Base-by-base conservation (phyloP, 2,113 vertebrate genomes). In the Climacteris rufus region DNA sequence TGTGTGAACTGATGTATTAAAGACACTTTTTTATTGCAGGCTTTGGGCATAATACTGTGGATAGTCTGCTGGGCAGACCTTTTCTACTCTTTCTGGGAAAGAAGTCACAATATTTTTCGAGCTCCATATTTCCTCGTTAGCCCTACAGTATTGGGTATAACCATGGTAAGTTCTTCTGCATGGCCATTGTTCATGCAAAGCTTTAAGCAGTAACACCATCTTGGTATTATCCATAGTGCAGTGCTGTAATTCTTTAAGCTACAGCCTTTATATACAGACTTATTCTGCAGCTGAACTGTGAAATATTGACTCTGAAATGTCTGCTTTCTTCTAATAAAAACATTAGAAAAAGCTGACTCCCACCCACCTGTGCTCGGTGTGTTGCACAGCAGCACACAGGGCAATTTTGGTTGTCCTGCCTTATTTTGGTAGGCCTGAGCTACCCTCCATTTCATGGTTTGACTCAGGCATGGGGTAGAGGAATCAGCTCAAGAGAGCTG, bases 31-130 rank as follows among this genome's bases (percentile, higher is more conserved):
- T 56, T 81, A 18, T 97, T 97, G 4, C 96, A 99, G 99, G 98
- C 97, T 94, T 97, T 99, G 70, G 99, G 98, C 30, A 96, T 99
- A 89, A 81, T 99, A 17, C 96, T 99, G 69, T 99, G 99, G 99
- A 96, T 99, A 23, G 94, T 99, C 98, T 99, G 99, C 98, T 99
- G 99, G 99, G 98, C 99, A 98, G 99, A 99, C 97, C 98, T 99
- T 70, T 99, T 99, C 96, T 99, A 99, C 97, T 98, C 99, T 98
- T 99, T 99, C 98, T 99, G 99, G 99, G 98, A 99, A 99, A 99
- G 98, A 98, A 98, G 87, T 98, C 80, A 94, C 78, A 98, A 95
- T 87, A 52, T 86, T 56, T 74, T 94, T 33, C 94, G 84, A 49
- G 97, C 99, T 44, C 98, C 98, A 0, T 98, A 98, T 93, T 98